These are phyloP conservation scores for Chrysemys picta DNA, from an alignment of 2,113 vertebrate genomes.

Conservation along the genomic window DNA sequence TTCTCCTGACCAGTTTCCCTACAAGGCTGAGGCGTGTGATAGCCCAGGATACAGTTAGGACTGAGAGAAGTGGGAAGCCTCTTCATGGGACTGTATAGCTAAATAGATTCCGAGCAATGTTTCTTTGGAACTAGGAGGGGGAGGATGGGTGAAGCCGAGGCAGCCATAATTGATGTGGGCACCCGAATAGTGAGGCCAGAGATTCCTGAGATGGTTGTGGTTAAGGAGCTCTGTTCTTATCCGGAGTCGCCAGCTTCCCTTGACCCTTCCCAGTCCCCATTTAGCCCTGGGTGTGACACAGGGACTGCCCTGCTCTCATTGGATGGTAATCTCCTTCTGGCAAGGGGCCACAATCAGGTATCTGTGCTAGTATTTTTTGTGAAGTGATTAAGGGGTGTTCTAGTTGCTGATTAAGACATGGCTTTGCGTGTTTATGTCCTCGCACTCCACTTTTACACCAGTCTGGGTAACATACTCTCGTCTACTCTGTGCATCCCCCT, in stretches of 20 bases:
- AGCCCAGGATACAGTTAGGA: neutral
- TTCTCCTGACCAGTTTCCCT: neutral
- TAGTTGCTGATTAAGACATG: neutral
- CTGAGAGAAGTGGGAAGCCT: fast-evolving
- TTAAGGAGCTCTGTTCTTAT: neutral
- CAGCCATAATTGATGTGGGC: neutral
- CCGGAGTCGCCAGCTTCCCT: neutral
- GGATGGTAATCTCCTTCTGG: neutral
- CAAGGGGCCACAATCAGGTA: neutral
- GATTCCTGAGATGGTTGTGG: neutral
- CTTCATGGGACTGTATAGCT: neutral
- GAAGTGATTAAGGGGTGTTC: neutral
- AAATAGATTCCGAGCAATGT: neutral
- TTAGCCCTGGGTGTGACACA: neutral
- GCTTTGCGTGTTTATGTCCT: neutral
- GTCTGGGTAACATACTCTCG: neutral
- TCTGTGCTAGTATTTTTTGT: neutral
- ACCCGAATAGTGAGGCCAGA: neutral
- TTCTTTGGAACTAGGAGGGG: neutral
- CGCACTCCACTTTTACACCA: neutral
- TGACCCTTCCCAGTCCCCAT: neutral
- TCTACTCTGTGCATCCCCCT: no score
- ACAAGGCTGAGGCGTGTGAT: neutral
- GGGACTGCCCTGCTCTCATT: neutral
- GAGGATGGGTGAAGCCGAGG: neutral